Evolutionary conservation across 2,888 invertebrate genomes (phyloP), one percentile per base, ranked within the genome.

Genomic region (Escarpia spicata): DNA sequence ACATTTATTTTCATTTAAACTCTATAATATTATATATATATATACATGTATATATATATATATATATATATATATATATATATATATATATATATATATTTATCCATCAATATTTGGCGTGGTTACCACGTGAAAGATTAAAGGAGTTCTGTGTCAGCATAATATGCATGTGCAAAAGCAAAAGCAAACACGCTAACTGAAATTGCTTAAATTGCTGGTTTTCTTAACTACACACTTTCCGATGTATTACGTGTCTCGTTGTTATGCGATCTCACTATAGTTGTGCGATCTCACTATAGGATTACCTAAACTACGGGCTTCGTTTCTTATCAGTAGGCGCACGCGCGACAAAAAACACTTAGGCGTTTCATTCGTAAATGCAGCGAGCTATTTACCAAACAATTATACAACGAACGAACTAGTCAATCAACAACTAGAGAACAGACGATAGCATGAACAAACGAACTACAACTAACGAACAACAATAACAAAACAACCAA

Each of bases 51-150:
- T n/a, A 44, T 90, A 90, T n/a, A 43, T 90, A 44, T n/a, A 90
- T 90, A 90, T 15, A 43, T 4, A 90, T n/a, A 90, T 90, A 90
- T n/a, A 90, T 43, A 90, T 15, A 90, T 19, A 90, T n/a, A 90
- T 43, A 90, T n/a, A 90, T 15, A 43, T 26, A 90, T 90, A 90
- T n/a, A 90, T 44, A 90, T n/a, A 90, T 90, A 90, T n/a, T 31
- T 31, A 26, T 44, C 15, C 37, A 91, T 44, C 15, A 4, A 37
- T 91, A 9, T 52, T 52, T 52, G 9, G 52, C 0, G 9, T 52
- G 4, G 15, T 52, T 52, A 2, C 15, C 52, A 52, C 52, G 9
- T 52, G 52, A 52, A 75, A 26, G 26, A 6, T 26, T 15, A 75
- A 75, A 75, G 75, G 75, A 75, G 4, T 15, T 26, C 19, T 75